Base-by-base conservation (phyloP, 2,113 vertebrate genomes). In the Tachycineta bicolor region DNA sequence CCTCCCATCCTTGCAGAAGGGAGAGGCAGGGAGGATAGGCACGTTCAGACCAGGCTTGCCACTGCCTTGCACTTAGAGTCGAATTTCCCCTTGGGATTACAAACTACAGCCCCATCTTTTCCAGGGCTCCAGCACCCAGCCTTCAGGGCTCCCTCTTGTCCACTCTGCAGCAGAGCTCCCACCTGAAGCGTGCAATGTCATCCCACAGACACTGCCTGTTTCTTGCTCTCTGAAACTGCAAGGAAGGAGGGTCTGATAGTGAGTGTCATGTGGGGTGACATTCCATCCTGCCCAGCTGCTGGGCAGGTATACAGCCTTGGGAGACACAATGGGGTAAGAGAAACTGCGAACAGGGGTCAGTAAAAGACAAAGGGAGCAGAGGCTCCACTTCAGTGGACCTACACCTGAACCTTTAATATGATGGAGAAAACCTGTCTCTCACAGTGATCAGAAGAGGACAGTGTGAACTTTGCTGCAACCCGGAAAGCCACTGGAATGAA, bases 131-230 rank as follows among this genome's bases (percentile, higher is more conserved):
- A 73, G 10, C 11, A 41, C 10, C 5, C 14, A 34, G 14, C 8
- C 19, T 53, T 63, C 25, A 33, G 31, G 10, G 11, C 9, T 69
- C 7, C 16, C 8, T 37, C 21, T 73, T 39, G 21, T 33, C 6
- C n/a, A 25, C 9, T 7, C 6, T 0, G 0, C 2, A 12, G 29
- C 2, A 4, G 33, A 83, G 8, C 28, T 77, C 15, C 6, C 8
- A 64, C 25, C 50, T 77, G 56, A 18, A 29, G 25, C 0, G 0
- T 43, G n/a, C 16, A 53, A 0, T 16, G 31, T 22, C 14, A 56
- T 44, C 28, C 37, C 19, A 24, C 2, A 0, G 19, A 31, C 13
- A 10, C 5, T 47, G 4, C 22, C 39, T 63, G 3, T 62, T 17
- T 87, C 24, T 67, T 50, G 13, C 11, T 63, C 24, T 41, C 33